Evolutionary conservation across 2,888 invertebrate species (phyloP).

Genomic region (Drosophila nigricruria): DNA sequence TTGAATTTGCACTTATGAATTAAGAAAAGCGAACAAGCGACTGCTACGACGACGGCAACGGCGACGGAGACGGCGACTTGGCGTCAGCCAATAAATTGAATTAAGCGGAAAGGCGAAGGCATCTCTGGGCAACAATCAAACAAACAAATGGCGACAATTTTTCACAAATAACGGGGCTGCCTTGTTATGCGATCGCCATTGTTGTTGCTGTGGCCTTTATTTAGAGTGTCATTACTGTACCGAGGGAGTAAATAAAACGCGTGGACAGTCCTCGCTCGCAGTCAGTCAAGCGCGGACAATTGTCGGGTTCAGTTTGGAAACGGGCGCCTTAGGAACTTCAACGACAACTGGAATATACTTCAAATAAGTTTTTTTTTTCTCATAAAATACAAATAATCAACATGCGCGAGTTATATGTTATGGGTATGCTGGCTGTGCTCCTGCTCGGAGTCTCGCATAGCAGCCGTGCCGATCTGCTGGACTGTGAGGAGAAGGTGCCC

Average conservation of each 20-base stretch:
- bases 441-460: constrained; percentile 40
- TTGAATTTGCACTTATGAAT: constrained; percentile 61
- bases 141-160: constrained; percentile 46
- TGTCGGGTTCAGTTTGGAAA: constrained; percentile 59
- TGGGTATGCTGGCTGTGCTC: constrained; percentile 46
- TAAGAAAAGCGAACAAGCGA: constrained; percentile 48
- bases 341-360: neutral
- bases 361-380: neutral
- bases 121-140: constrained; percentile 28
- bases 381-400: neutral
- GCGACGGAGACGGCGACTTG: constrained; percentile 24
- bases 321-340: constrained; percentile 26
- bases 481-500: constrained; percentile 76
- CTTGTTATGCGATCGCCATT: constrained; percentile 21
- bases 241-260: constrained; percentile 46
- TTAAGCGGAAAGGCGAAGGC: constrained; percentile 61
- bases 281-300: constrained; percentile 47
- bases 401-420: constrained; percentile 31
- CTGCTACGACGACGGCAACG: neutral
- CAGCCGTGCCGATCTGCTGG: constrained; percentile 69
- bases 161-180: constrained; percentile 38
- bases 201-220: neutral
- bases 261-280: constrained; percentile 44
- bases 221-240: neutral
- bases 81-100: constrained; percentile 68